A percentile compares a stretch with the other conserved stretches of the same genome.
phyloP scores from a whole-genome alignment of 2,113 vertebrate genomes.

The Ellobius talpinus region DNA sequence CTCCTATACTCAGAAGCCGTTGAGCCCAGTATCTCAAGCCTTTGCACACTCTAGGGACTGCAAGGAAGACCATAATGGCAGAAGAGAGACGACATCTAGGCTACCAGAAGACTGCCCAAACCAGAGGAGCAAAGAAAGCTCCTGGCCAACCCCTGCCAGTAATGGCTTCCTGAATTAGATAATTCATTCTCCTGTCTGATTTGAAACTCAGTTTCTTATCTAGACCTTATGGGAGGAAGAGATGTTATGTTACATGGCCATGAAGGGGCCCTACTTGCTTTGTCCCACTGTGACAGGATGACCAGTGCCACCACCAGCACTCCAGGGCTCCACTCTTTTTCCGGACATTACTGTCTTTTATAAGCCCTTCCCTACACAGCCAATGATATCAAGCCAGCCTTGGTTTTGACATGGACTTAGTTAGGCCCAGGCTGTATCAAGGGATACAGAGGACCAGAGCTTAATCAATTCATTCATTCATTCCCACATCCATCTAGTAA shows the following conservation, averaged over 20 bases:
- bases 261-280: background rate
- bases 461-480: conserved; percentile 29
- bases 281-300: no score
- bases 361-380: background rate
- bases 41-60: background rate
- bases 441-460: background rate
- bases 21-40: background rate
- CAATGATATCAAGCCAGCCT: background rate
- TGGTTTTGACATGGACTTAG: background rate
- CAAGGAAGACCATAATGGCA: background rate
- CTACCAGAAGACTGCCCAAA: background rate
- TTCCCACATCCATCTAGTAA: background rate
- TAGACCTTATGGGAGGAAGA: background rate
- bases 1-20: background rate
- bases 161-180: background rate
- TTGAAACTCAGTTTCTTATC: conserved; percentile 13
- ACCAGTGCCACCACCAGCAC: background rate
- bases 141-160: background rate
- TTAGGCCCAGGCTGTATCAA: background rate
- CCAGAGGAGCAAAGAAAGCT: background rate
- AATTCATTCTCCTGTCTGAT: background rate
- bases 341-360: background rate
- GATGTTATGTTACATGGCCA: background rate
- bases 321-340: background rate
- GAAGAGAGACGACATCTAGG: background rate